These are phyloP conservation scores for Melieria picta DNA, from an alignment of 2,888 invertebrate species.

Conservation along the genomic window DNA sequence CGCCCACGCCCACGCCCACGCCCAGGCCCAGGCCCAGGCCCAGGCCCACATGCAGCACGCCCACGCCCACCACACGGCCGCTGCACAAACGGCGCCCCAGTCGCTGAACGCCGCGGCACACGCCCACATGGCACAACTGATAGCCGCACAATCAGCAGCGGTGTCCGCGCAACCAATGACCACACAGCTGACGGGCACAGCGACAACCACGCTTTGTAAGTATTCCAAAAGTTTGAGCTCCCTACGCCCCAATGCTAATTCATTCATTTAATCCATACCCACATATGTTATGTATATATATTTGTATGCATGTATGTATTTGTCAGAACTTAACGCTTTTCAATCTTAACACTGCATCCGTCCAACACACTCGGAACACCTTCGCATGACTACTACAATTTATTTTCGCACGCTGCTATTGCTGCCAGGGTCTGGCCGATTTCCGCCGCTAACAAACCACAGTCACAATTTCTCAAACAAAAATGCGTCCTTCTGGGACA, in stretches of 20 bases:
- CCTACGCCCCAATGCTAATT: background rate
- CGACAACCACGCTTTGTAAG: constrained; percentile 66
- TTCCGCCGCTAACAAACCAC: background rate
- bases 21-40: constrained; percentile 38
- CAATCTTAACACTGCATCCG: too few relatives aligned
- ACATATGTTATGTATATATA: background rate
- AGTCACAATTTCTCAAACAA: background rate
- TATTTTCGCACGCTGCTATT: too few relatives aligned
- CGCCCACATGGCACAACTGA: constrained; percentile 51
- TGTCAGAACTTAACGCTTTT: background rate
- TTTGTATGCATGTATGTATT: constrained; percentile 9
- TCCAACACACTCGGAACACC: too few relatives aligned
- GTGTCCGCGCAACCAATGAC: constrained; percentile 47
- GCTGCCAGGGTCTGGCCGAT: too few relatives aligned
- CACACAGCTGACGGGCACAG: constrained; percentile 51
- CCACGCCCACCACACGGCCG: constrained; percentile 39
- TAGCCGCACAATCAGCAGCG: constrained; percentile 52
- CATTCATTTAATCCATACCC: background rate
- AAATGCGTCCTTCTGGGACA: constrained; percentile 16
- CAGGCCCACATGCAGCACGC: constrained; percentile 40
- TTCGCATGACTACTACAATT: too few relatives aligned
- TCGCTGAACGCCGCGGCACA: constrained; percentile 38
- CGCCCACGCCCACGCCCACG: constrained; percentile 46
- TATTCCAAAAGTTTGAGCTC: constrained; percentile 42
- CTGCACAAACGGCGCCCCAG: constrained; percentile 37